Evolutionary conservation across 2,888 invertebrate genomes (phyloP), one percentile per base, ranked within the genome.

Genomic region (Palloptera scutellata): DNA sequence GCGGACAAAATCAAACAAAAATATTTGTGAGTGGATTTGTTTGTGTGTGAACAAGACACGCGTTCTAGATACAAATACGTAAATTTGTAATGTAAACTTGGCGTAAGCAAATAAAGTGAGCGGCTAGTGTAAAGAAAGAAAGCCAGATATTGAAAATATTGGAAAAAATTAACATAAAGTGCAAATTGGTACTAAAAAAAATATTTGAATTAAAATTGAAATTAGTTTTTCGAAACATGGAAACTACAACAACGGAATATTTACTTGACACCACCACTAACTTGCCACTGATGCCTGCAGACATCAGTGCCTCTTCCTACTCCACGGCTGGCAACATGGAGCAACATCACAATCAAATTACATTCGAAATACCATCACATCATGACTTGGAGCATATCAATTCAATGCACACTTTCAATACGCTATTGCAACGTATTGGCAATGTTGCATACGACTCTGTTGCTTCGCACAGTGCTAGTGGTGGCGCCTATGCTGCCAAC

Each of bases 321-420:
- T 30, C 30, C 4, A 30, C 30, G 2, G 12, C 78, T 78, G 61
- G 77, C 77, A 70, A 75, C 76, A 78, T 78, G 15, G 79, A 81
- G 67, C 81, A 82, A 72, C 78, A 79, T 70, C 78, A 82, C 72
- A 82, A 83, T 66, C 83, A 83, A 76, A 84, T 84, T 70, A 84
- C 84, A 53, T 84, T 84, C 66, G 84, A 84, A 73, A 80, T 84
- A 70, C 84, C 84, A 69, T 80, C 82, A 53, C 82, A 81, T 55
- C 80, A 80, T 64, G 84, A 84, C 70, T 75, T 84, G 75, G 83
- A 84, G 51, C 82, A 81, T 68, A 84, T 84, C 53, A 82, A 83
- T 61, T 80, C 78, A 66, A 77, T 84, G 75, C 78, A 84, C 73
- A 82, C 80, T 67, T 84, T 84, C 67, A 84, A 83, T 60, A 78